These are phyloP conservation scores for Aptenodytes patagonicus DNA, from an alignment of 2,113 vertebrate genomes.

Conservation along the genomic window DNA sequence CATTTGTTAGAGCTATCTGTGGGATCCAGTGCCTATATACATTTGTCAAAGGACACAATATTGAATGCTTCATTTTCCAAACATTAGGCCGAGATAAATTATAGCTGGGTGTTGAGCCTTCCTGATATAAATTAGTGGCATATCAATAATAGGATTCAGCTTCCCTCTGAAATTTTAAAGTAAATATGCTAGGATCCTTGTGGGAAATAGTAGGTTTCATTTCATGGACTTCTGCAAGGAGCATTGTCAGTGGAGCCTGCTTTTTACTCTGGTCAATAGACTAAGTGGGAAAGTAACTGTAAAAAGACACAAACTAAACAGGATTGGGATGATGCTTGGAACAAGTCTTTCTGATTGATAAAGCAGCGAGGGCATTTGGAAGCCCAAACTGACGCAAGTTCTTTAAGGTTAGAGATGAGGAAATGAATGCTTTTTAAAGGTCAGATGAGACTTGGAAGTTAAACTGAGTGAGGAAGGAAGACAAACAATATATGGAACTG, in stretches of 20 bases:
- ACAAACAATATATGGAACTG: background rate
- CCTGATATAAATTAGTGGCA: slow-evolving; percentile 70
- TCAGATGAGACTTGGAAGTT: background rate
- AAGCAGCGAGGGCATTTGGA: background rate
- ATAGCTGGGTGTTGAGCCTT: slow-evolving; percentile 54
- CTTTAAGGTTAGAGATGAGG: background rate
- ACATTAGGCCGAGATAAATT: slow-evolving; percentile 72
- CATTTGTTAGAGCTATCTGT: slow-evolving; percentile 70
- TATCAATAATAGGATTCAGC: slow-evolving; percentile 69
- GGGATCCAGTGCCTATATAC: slow-evolving; percentile 64
- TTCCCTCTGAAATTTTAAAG: slow-evolving; percentile 30
- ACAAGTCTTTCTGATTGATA: background rate
- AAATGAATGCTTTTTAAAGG: background rate
- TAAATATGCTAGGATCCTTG: slow-evolving; percentile 37
- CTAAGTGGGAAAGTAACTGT: slow-evolving; percentile 12
- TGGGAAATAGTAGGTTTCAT: slow-evolving; percentile 34
- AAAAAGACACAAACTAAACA: background rate
- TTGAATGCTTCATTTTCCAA: slow-evolving; percentile 71
- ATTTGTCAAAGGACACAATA: slow-evolving; percentile 66
- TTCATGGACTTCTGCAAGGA: slow-evolving; percentile 8
- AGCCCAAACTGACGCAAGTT: background rate
- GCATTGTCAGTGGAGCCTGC: background rate
- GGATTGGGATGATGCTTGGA: background rate
- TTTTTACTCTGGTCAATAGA: slow-evolving; percentile 12
- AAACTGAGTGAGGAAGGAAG: background rate